phyloP scores from a whole-genome alignment of 2,797 vertebrate genomes.

The Sphenopsis melanotis region DNA sequence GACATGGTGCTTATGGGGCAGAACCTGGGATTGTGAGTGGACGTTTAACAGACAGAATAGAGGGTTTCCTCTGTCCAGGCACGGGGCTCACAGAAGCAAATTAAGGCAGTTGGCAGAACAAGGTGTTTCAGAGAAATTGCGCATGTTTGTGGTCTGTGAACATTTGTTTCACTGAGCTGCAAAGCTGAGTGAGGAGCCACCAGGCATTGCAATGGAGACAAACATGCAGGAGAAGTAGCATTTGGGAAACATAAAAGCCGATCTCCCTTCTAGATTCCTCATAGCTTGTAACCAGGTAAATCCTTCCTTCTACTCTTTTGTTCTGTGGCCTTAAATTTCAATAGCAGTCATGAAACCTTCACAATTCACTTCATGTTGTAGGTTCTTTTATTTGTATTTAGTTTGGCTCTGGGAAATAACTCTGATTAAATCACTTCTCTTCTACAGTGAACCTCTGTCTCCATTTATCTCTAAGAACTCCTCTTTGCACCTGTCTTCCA shows the following conservation, averaged over 20 bases:
- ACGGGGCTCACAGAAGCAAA: neutral
- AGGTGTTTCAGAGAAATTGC: neutral
- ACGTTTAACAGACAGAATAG: neutral
- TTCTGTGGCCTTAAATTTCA: neutral
- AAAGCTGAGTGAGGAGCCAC: neutral
- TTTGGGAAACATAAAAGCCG: neutral
- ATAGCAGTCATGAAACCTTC: neutral
- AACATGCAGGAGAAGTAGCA: neutral
- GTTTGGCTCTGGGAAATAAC: neutral
- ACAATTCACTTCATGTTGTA: accelerated
- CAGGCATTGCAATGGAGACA: neutral
- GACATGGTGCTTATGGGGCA: neutral
- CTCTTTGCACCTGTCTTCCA: neutral
- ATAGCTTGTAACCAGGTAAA: neutral
- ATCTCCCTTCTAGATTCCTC: neutral
- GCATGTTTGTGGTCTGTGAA: neutral
- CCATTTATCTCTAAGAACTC: neutral
- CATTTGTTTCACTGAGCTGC: neutral
- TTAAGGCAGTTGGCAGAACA: neutral
- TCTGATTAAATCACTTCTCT: neutral
- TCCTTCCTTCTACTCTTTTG: neutral
- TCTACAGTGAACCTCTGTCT: neutral
- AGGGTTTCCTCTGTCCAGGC: neutral
- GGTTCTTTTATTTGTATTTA: neutral
- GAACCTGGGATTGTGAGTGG: neutral